Evolutionary conservation across 2,797 vertebrate genomes (phyloP).

Genomic region (Graptemys geographica): DNA sequence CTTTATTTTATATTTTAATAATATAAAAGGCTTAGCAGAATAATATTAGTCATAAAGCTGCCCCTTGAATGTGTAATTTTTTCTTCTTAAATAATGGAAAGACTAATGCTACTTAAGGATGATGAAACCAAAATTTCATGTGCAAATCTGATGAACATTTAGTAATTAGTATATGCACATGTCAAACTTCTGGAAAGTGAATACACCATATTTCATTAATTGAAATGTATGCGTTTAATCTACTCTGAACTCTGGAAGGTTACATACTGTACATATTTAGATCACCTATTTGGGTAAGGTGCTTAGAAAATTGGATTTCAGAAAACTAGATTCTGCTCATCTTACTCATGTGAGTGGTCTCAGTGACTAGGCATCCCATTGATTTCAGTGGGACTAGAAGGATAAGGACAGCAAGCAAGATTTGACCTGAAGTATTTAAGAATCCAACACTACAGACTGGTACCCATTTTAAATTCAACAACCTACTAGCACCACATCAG

Average conservation of each 20-base stretch:
- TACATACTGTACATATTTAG: not conserved
- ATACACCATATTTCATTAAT: constrained; percentile 10
- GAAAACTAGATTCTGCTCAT: not conserved
- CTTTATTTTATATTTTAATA: not conserved
- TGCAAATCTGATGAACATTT: constrained; percentile 4
- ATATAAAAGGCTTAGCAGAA: not conserved
- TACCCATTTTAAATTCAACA: not conserved
- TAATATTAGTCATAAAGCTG: not conserved
- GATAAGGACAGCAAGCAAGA: not conserved
- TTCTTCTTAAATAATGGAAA: not conserved
- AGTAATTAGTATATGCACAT: not conserved
- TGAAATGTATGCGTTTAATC: constrained; percentile 9
- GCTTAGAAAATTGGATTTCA: not conserved
- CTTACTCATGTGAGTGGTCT: not conserved
- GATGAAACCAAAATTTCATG: not conserved
- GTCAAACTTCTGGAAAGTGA: not conserved
- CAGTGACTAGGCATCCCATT: not conserved
- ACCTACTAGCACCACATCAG: not conserved
- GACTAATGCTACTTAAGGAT: not conserved
- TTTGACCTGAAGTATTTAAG: not conserved
- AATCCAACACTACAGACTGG: not conserved
- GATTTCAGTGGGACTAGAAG: not conserved
- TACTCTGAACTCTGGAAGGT: not conserved
- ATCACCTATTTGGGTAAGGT: not conserved
- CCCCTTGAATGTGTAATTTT: not conserved